Evolutionary conservation across 2,797 vertebrate genomes (phyloP), one percentile per base, ranked within the genome.

Genomic region (Clarias fuscus): DNA sequence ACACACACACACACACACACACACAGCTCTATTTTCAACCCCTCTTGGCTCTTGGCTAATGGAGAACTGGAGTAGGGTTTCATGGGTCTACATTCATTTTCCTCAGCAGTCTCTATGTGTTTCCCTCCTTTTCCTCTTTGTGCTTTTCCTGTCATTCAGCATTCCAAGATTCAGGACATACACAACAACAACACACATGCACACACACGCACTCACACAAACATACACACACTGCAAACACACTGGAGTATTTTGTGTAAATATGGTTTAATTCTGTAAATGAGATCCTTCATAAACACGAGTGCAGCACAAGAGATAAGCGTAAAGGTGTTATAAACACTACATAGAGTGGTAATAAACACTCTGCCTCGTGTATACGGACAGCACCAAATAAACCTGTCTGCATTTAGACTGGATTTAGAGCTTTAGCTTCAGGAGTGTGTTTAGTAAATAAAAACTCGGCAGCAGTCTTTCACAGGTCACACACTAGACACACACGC

Each of bases 131-230:
- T 76, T 79, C 64, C 90, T 79, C 91, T 86, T 85, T 91, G 71
- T 86, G 77, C 78, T 58, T 94, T 94, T 94, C 94, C 95, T 96
- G 96, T 96, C 96, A 96, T 93, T 97, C 94, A 93, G 91, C 95
- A 94, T 93, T 95, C 93, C 95, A 94, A 92, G 94, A 94, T 93
- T 95, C 93, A 92, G 86, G 93, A 93, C 94, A 91, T 94, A 92
- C 94, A 96, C 96, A 96, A 95, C 96, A 94, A 94, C 94, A 93
- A 90, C 30, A 64, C 1, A 64, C 37, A 65, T 61, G 43, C 59
- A 65, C 33, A 81, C 59, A 65, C 11, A 80, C 10, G 64, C 78
- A 33, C 75, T 3, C 5, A 30, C 75, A 77, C n/a, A 77, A n/a
- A 20, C 75, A 4, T 1, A 62, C 91, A 94, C 92, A 48, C 43